Percentiles rank a stretch among this genome's conserved stretches.
Conservation (phyloP, 2,113 vertebrate species). For the Sturnus vulgaris region DNA sequence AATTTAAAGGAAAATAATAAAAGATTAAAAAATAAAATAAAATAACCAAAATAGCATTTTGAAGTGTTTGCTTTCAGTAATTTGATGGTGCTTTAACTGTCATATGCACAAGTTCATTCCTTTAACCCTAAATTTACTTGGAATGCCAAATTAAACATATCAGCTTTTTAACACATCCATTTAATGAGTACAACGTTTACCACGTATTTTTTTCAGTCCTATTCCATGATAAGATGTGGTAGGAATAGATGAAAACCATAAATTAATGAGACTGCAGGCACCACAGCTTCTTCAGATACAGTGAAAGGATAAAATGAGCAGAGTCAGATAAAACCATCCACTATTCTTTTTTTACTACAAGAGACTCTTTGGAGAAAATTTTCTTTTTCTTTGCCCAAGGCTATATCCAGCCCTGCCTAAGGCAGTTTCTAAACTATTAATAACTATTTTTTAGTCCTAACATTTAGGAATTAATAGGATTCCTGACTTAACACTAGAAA, state of each 20-base stretch:
- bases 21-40: background rate
- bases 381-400: background rate
- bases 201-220: background rate
- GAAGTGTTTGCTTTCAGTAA: background rate
- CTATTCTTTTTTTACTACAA: background rate
- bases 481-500: background rate
- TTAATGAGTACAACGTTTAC: background rate
- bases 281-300: background rate
- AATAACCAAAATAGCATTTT: background rate
- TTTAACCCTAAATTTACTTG: background rate
- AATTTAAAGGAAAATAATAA: background rate
- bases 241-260: background rate
- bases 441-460: background rate
- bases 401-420: background rate
- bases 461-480: background rate
- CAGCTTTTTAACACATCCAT: background rate
- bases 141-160: background rate
- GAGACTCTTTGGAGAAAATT: background rate
- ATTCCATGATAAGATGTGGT: background rate
- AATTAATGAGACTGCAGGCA: background rate
- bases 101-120: background rate
- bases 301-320: background rate
- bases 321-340: background rate
- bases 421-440: background rate
- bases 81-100: background rate